Conservation (phyloP, 2,888 invertebrate species). For the Hoplodrina ambigua region DNA sequence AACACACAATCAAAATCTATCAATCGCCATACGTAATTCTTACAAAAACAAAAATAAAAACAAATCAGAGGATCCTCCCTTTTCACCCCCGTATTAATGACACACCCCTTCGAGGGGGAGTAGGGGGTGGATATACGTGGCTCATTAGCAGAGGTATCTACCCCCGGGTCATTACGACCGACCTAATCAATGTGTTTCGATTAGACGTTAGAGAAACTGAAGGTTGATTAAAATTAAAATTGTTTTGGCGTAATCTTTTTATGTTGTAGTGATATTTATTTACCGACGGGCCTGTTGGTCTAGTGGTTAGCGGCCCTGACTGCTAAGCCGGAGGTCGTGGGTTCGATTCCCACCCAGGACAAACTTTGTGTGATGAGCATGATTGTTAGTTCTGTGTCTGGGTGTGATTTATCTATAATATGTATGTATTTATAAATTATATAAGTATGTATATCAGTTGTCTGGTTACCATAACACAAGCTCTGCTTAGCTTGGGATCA, state of each 20-base stretch:
- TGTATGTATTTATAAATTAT: too few species aligned
- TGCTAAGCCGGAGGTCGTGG: too few species aligned
- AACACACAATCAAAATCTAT: conserved; percentile 34
- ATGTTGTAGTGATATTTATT: conserved; percentile 16
- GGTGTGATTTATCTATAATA: too few species aligned
- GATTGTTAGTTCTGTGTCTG: too few species aligned
- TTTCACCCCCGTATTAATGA: conserved; percentile 67
- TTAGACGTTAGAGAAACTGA: conserved; percentile 70
- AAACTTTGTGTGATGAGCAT: too few species aligned
- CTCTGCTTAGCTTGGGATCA: too few species aligned
- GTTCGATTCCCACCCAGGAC: too few species aligned
- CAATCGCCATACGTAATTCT: conserved; percentile 29
- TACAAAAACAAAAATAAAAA: conserved; percentile 61
- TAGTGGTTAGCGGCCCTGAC: too few species aligned
- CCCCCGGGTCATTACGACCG: conserved; percentile 72
- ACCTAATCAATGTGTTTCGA: conserved; percentile 85
- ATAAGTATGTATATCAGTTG: too few species aligned
- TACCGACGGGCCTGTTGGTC: too few species aligned
- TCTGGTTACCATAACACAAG: too few species aligned
- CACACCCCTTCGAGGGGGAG: conserved; percentile 51
- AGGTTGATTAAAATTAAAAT: conserved; percentile 72
- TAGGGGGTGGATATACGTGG: conserved; percentile 65
- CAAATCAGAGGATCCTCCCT: conserved; percentile 65
- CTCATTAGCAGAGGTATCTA: conserved; percentile 75
- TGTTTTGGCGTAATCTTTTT: conserved; percentile 32